Conservation (phyloP, 1,140 invertebrate species). For the Drosophila elegans region DNA sequence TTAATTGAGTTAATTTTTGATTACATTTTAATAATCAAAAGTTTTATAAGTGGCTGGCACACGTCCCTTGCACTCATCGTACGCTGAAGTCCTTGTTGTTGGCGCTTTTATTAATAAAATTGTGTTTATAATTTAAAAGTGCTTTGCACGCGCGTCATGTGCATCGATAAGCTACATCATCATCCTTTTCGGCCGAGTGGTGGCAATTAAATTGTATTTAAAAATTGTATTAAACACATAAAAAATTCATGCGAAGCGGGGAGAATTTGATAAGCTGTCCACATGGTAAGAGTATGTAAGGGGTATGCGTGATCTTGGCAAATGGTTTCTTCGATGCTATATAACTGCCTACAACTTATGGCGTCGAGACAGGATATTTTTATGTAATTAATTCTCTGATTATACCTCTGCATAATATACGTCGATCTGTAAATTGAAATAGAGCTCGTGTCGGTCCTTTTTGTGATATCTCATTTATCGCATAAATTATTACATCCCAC, state of each 20-base stretch:
- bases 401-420: not conserved
- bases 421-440: not conserved
- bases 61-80: slow-evolving; percentile 16
- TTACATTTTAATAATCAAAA: slow-evolving; percentile 82
- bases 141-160: slow-evolving; percentile 76
- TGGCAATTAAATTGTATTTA: slow-evolving; percentile 77
- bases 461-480: slow-evolving; percentile 30
- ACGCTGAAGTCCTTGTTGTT: not conserved
- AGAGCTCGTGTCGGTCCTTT: too few relatives aligned
- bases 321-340: not conserved
- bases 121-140: slow-evolving; percentile 78
- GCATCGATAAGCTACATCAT: slow-evolving; percentile 71
- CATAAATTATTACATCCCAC: slow-evolving; percentile 52
- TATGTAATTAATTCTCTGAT: not conserved
- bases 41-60: slow-evolving; percentile 58
- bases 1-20: slow-evolving; percentile 83
- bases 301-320: not conserved
- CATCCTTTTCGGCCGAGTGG: slow-evolving; percentile 10
- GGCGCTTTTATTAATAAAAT: slow-evolving; percentile 64
- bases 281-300: slow-evolving; percentile 22
- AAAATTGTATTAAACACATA: slow-evolving; percentile 63
- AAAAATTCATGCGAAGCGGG: slow-evolving; percentile 47
- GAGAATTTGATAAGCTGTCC: slow-evolving; percentile 37
- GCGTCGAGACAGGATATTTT: not conserved
- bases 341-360: not conserved